Conservation (phyloP, 2,113 vertebrate genomes). For the Laterallus jamaicensis region DNA sequence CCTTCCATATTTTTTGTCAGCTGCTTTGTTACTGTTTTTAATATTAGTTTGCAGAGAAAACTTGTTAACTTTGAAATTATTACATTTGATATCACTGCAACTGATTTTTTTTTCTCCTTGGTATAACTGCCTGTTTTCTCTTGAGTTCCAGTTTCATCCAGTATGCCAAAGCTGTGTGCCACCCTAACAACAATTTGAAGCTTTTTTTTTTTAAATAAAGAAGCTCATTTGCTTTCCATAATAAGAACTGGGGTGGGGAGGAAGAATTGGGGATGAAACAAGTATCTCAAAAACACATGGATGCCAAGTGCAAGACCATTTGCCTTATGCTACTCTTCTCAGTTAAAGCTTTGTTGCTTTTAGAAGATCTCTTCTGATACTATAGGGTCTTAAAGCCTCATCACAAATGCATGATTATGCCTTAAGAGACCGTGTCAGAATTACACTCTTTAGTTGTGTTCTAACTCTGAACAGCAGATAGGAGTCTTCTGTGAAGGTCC, state of each 20-base stretch:
- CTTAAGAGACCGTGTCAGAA: neutral
- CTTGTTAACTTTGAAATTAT: neutral
- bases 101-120: neutral
- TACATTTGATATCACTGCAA: neutral
- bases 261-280: neutral
- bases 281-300: neutral
- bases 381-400: neutral
- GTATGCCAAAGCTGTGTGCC: neutral
- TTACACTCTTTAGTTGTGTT: neutral
- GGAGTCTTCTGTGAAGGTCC: neutral
- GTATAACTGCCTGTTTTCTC: neutral
- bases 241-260: neutral
- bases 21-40: neutral
- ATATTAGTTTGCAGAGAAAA: neutral
- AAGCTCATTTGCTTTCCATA: neutral
- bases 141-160: neutral
- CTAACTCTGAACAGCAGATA: neutral
- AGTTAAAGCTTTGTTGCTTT: neutral
- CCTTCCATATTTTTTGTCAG: neutral
- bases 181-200: neutral
- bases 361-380: neutral
- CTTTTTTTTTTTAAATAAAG: neutral
- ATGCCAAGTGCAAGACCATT: neutral
- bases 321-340: neutral
- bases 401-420: neutral